Evolutionary conservation across 2,797 vertebrate species (phyloP), one percentile per base, ranked within the genome.

Genomic region (Trachurus trachurus): DNA sequence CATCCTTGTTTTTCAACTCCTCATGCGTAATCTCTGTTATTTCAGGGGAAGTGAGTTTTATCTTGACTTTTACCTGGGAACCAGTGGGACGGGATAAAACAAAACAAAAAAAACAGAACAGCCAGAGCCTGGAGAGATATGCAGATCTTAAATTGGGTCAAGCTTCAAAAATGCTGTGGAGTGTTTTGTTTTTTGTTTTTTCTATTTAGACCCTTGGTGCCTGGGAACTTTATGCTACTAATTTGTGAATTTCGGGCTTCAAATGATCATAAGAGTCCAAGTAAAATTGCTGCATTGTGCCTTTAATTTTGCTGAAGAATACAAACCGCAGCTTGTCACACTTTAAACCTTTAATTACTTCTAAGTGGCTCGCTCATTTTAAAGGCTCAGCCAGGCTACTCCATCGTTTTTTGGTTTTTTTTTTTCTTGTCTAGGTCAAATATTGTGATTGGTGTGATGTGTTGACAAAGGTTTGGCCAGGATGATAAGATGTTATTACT

Each of bases 1-100:
- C 52, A 62, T 31, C 13, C 37, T 70, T 40, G 45, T 77, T 26
- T 74, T 60, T 75, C 64, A 68, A 71, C 22, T 34, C 26, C 31
- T 1, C 0, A 3, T 4, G 2, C n/a, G n/a, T 78, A 74, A 69
- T 82, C 17, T 37, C 39, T 63, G 15, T 54, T 0, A 19, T 52
- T 71, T 59, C 40, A 37, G 34, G 8, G 8, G 34, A 37, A 9
- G 34, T 8, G 34, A 37, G 1, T 37, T 37, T 8, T 9, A 37
- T 37, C 34, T 37, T 37, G 34, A 37, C 34, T 37, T 3, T 9
- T 37, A 37, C 34, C 34, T 37, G 26, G 26, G 26, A 26, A 26
- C 26, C 26, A 26, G 26, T 26, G 26, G 26, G 26, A 26, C 26
- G 26, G 26, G 34, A 37, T 37, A 8, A 9, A 37, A 37, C 34